Evolutionary conservation across 1,140 invertebrate species (phyloP).

Genomic region (Maniola jurtina): DNA sequence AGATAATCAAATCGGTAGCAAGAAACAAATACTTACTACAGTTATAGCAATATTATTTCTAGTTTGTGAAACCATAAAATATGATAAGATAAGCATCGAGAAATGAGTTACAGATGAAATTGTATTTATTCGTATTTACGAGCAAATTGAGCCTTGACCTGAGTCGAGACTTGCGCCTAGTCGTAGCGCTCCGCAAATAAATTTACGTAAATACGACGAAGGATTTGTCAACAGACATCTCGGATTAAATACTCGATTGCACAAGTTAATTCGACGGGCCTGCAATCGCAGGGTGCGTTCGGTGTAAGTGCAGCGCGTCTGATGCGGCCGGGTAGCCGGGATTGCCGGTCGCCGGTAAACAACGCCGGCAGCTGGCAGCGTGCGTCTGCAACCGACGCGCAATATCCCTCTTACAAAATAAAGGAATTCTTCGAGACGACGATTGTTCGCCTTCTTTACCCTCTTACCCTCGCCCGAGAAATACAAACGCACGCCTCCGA

Average conservation of each 20-base stretch:
- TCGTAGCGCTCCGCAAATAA: conserved; percentile 33
- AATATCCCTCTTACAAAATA: conserved; percentile 75
- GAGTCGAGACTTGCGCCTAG: conserved; percentile 37
- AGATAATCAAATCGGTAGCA: conserved; percentile 28
- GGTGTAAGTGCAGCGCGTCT: conserved; percentile 39
- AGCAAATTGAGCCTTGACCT: conserved; percentile 61
- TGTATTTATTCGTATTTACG: conserved; percentile 71
- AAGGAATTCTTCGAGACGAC: conserved; percentile 70
- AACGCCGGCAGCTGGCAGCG: conserved; percentile 48
- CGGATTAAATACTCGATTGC: conserved; percentile 41
- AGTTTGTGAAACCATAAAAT: conserved; percentile 67
- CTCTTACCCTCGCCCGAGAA: conserved; percentile 69
- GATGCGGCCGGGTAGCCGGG: conserved; percentile 53
- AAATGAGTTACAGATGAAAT: conserved; percentile 60
- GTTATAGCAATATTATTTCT: conserved; percentile 57
- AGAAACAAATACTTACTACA: conserved; percentile 44
- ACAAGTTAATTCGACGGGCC: conserved; percentile 39
- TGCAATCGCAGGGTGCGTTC: conserved; percentile 45
- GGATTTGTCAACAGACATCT: conserved; percentile 33
- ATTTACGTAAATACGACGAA: conserved; percentile 36
- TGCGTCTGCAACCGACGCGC: conserved; percentile 71
- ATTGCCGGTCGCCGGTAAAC: conserved; percentile 59
- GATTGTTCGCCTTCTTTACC: conserved; percentile 72
- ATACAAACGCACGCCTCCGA: conserved; percentile 75
- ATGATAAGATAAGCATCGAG: conserved; percentile 71